Evolutionary conservation across 1,140 invertebrate species (phyloP).

Genomic region (Ceratosolen fusciceps): DNA sequence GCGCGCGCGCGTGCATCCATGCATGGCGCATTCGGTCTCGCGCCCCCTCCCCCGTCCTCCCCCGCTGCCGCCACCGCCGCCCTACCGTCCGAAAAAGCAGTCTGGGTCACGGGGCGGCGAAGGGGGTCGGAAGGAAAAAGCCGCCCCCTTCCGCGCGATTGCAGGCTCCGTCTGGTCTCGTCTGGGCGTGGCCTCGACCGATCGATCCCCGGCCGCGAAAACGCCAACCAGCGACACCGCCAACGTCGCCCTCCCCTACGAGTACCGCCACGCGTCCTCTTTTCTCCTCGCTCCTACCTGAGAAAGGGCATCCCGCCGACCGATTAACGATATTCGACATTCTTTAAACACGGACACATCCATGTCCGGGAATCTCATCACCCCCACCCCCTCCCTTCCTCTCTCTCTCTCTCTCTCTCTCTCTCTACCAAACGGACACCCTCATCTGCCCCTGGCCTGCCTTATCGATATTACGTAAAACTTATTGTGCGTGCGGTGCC

Average conservation of each 20-base stretch:
- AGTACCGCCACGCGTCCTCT: neutral
- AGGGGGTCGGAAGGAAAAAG: neutral
- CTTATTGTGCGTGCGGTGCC: no score
- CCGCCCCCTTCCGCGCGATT: neutral
- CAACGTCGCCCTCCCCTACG: neutral
- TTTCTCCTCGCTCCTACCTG: neutral
- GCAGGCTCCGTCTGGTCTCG: constrained; percentile 33
- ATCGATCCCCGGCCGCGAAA: constrained; percentile 33
- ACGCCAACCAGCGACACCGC: neutral
- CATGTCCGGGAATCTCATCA: neutral
- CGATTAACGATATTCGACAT: neutral
- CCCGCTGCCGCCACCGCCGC: neutral
- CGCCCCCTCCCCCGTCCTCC: neutral
- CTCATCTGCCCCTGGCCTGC: no score
- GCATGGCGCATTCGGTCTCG: no score
- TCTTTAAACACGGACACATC: no score
- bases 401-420: neutral
- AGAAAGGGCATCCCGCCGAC: neutral
- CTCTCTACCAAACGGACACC: no score
- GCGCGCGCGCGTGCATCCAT: no score
- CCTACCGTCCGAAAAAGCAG: constrained; percentile 8
- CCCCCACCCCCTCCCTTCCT: neutral
- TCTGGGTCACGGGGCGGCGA: neutral
- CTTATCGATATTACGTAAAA: neutral
- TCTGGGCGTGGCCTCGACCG: constrained; percentile 37